Base-by-base conservation (phyloP, 2,888 invertebrate species). In the Melanargia galathea region DNA sequence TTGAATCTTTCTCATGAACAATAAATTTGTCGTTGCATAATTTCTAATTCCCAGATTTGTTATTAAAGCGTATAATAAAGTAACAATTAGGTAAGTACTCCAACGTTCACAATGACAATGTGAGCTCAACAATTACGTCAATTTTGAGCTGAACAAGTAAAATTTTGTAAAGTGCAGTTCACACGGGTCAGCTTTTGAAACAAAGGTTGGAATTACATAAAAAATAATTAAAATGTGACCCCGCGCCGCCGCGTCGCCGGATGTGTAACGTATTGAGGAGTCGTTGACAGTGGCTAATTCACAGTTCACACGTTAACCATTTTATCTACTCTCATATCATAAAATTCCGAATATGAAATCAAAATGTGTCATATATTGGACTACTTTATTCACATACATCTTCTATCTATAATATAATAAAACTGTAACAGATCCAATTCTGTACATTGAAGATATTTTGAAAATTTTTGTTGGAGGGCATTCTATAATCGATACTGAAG, bases 221-320 rank as follows among this genome's bases (percentile, higher is more conserved):
- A 84, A 80, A 78, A 83, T 81, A 86, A 86, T 87, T 84, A 85
- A 79, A 86, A 78, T 70, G 69, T 82, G 86, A 85, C 90, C 88
- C 89, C 89, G 18, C 4, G 6, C 30, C 30, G 30, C n/a, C 33
- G 78, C 77, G 79, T 75, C 76, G 72, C 76, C 84, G 86, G 87
- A 87, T 84, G 77, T 76, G 73, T 69, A 70, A 68, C 58, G 64
- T 69, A 68, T 68, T 68, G 71, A 77, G 73, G 76, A 80, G 84
- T 85, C 84, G 85, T 86, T 87, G 85, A 86, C 86, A 52, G 52
- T 18, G 10, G 51, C 35, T 35, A 10, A n/a, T n/a, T n/a, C n/a
- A n/a, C n/a, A 6, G 52, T 52, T 52, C 52, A 52, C 52, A 52
- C 52, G 52, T 52, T 20, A 26, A 26, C 46, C 22, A 16, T 49